Evolutionary conservation across 2,113 vertebrate genomes (phyloP).

Genomic region (Rhynchomys soricoides): DNA sequence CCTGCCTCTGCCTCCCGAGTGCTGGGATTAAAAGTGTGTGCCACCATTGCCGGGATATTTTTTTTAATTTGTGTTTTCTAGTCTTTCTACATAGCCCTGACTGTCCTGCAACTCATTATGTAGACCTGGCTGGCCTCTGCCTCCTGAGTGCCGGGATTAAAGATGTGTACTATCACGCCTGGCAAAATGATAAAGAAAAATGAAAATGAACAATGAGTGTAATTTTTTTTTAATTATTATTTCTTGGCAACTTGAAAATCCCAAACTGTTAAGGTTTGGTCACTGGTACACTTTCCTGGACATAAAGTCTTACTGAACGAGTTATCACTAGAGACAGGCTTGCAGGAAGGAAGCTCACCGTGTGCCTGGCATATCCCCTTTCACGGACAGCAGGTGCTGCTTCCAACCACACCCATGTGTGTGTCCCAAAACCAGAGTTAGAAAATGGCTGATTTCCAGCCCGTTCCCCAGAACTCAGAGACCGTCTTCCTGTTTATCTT

Average conservation of each 20-base stretch:
- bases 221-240: background rate
- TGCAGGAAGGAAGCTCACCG: background rate
- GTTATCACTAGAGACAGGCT: background rate
- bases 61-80: no score
- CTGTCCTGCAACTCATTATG: background rate
- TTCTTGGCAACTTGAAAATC: conserved; percentile 52
- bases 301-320: background rate
- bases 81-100: background rate
- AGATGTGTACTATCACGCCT: background rate
- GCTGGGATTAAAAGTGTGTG: no score
- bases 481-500: conserved; percentile 78
- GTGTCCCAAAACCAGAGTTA: conserved; percentile 49
- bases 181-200: background rate
- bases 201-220: background rate
- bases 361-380: conserved; percentile 39
- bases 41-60: no score
- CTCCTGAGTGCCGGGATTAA: background rate
- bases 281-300: background rate
- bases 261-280: background rate
- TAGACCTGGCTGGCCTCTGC: background rate
- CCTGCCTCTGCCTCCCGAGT: no score
- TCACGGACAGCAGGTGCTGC: conserved; percentile 50
- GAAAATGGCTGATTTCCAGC: conserved; percentile 65
- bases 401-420: conserved; percentile 28
- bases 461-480: conserved; percentile 76